phyloP scores from a whole-genome alignment of 2,113 vertebrate species.

The Aldabrachelys gigantea region DNA sequence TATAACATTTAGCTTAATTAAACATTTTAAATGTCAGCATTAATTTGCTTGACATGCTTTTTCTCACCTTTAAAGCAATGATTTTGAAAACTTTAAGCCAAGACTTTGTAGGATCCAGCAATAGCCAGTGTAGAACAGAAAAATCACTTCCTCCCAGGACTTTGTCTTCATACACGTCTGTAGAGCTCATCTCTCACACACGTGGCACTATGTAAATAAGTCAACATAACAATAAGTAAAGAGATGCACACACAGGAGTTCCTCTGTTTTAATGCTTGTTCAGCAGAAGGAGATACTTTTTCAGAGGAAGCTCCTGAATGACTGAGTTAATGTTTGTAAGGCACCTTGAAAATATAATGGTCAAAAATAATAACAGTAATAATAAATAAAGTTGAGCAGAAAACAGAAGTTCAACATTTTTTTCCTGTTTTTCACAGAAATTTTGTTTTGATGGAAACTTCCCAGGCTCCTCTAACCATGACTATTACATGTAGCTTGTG shows the following conservation, averaged over 20 bases:
- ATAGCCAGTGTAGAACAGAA: accelerated
- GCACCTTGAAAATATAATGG: neutral
- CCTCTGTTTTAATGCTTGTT: neutral
- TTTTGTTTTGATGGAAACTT: neutral
- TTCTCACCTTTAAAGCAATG: neutral
- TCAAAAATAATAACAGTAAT: no score
- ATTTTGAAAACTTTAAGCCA: accelerated
- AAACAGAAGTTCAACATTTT: neutral
- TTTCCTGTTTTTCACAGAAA: neutral
- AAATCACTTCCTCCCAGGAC: accelerated
- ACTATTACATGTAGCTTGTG: neutral
- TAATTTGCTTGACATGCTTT: accelerated
- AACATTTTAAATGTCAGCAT: accelerated
- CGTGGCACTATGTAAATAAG: accelerated
- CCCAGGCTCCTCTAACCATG: neutral
- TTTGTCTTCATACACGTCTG: accelerated
- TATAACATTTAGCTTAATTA: no score
- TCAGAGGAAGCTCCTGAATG: neutral
- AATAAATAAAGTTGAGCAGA: neutral
- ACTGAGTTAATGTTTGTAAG: neutral
- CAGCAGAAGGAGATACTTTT: neutral
- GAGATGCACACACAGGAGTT: neutral
- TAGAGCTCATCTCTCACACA: accelerated
- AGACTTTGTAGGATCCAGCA: accelerated
- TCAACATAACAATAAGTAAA: neutral